A percentile compares a stretch with the other conserved stretches of the same genome.
Evolutionary conservation across 2,113 vertebrate genomes (phyloP).

Genomic region (Dicentrarchus labrax): DNA sequence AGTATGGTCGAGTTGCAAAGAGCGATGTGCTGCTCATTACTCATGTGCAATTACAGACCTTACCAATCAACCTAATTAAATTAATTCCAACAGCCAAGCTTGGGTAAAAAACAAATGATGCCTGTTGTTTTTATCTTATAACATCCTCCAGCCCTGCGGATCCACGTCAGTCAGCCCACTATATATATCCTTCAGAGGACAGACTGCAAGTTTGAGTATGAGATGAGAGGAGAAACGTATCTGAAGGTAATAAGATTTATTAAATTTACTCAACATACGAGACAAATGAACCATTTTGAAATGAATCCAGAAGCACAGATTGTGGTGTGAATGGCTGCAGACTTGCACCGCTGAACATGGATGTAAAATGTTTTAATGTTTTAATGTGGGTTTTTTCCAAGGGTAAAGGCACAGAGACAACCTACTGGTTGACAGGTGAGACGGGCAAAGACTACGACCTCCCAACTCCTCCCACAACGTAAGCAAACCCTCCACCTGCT

Average conservation of each 20-base stretch:
- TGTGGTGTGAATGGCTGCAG: not conserved
- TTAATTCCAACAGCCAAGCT: not conserved
- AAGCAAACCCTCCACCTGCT: conserved; percentile 74
- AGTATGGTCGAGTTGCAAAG: not conserved
- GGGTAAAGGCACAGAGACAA: conserved; percentile 94
- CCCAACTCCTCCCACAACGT: conserved; percentile 93
- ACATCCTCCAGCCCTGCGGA: conserved; percentile 81
- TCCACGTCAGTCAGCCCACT: conserved; percentile 94
- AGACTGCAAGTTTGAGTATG: conserved; percentile 91
- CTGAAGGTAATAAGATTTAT: conserved; percentile 88
- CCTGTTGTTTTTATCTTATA: conserved; percentile 10
- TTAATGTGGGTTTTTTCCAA: conserved; percentile 63
- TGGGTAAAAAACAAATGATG: not conserved
- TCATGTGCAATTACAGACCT: conserved; percentile 4
- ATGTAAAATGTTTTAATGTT: not conserved
- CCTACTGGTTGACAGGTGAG: conserved; percentile 94
- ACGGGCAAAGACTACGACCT: conserved; percentile 89
- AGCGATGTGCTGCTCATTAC: not conserved
- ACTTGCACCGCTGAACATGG: not conserved
- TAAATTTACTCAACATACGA: not conserved
- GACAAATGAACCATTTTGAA: not conserved
- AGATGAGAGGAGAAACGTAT: conserved; percentile 92
- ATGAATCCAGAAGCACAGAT: not conserved
- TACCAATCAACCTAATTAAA: conserved; percentile 24
- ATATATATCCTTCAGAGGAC: conserved; percentile 93